phyloP scores from a whole-genome alignment of 2,113 vertebrate genomes.

The Daboia siamensis region DNA sequence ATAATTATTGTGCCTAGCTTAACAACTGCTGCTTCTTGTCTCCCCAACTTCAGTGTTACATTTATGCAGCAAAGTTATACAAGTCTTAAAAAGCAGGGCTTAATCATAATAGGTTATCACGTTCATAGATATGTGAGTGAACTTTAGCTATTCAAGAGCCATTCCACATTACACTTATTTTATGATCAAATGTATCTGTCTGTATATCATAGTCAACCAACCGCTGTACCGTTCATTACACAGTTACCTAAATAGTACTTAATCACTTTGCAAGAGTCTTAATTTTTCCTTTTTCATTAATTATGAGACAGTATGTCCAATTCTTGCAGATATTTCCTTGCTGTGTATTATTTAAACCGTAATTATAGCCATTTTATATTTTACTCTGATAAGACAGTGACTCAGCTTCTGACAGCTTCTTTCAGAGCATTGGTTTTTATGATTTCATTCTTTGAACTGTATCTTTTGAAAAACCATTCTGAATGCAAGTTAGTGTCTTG shows the following conservation, averaged over 20 bases:
- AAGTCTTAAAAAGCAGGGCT: not conserved
- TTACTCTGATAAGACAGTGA: not conserved
- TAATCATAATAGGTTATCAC: not conserved
- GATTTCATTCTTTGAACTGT: not conserved
- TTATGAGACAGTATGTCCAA: not conserved
- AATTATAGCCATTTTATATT: slow-evolving; percentile 5
- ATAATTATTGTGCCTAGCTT: not conserved
- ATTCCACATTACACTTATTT: not conserved
- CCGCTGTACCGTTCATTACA: not conserved
- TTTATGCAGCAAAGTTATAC: not conserved
- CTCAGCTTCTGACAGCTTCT: not conserved
- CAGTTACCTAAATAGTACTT: not conserved
- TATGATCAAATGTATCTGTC: not conserved
- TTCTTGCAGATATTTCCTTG: not conserved
- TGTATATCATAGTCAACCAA: not conserved
- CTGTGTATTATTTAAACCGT: not conserved
- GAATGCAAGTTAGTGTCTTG: not conserved
- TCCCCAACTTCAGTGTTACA: not conserved
- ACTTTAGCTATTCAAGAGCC: not conserved
- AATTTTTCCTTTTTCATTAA: not conserved
- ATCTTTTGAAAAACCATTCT: not conserved
- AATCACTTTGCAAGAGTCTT: not conserved
- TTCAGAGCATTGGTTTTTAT: not conserved
- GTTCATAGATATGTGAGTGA: not conserved
- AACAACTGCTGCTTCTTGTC: not conserved